Evolutionary conservation across 2,888 invertebrate species (phyloP).

Genomic region (Abrostola tripartita): DNA sequence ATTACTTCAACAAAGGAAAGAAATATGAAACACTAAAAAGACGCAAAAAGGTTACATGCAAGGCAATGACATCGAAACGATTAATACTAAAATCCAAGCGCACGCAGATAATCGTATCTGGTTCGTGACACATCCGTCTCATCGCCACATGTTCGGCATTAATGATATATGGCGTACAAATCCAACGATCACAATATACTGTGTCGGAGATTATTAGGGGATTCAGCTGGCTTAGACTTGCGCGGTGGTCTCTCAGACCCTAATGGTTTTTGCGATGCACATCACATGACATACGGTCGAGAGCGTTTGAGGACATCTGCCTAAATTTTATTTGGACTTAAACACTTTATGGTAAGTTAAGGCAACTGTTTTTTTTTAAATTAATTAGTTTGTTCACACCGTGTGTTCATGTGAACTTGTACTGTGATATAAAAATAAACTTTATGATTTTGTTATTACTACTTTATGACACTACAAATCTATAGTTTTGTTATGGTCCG

Average conservation of each 20-base stretch:
- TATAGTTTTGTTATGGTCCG: too few species aligned
- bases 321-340: conserved; percentile 50
- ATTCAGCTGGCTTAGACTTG: conserved; percentile 76
- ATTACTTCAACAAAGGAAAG: too few species aligned
- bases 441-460: too few species aligned
- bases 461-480: too few species aligned
- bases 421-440: background rate
- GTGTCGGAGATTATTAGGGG: conserved; percentile 79
- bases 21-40: too few species aligned
- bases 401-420: background rate
- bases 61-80: background rate
- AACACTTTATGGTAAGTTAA: conserved; percentile 31
- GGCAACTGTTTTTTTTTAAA: conserved; percentile 21
- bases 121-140: conserved; percentile 59
- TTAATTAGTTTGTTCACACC: conserved; percentile 14
- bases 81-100: conserved; percentile 14
- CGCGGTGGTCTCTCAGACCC: conserved; percentile 84
- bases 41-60: background rate
- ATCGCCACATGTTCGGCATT: conserved; percentile 84
- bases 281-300: conserved; percentile 73
- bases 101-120: conserved; percentile 40
- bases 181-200: conserved; percentile 85
- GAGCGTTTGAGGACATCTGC: conserved; percentile 75
- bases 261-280: conserved; percentile 71
- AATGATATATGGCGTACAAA: conserved; percentile 77